Percentiles rank a stretch among this genome's conserved stretches.
Conservation (phyloP, 2,113 vertebrate species). For the Cathartes aura region DNA sequence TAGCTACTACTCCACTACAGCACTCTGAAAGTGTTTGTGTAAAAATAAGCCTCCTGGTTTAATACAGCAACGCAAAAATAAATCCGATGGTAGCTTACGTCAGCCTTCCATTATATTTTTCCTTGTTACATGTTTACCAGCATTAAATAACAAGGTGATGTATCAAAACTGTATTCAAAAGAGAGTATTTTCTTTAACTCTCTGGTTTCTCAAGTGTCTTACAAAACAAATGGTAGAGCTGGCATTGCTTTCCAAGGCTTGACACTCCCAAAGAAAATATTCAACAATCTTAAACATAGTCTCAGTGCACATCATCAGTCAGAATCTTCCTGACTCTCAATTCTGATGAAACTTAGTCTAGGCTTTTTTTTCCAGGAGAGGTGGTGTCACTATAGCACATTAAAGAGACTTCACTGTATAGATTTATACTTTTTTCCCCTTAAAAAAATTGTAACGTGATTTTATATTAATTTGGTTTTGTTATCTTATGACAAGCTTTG, state of each 20-base stretch:
- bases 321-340: background rate
- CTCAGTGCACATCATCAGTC: background rate
- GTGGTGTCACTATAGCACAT: background rate
- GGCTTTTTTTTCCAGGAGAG: background rate
- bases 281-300: background rate
- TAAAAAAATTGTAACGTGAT: background rate
- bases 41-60: background rate
- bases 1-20: background rate
- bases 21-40: background rate
- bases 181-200: background rate
- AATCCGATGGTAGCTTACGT: background rate
- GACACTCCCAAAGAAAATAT: constrained; percentile 14
- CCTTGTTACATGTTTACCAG: background rate
- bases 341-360: background rate
- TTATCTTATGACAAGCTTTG: background rate
- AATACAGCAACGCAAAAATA: background rate
- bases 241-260: background rate
- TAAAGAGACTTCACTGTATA: background rate
- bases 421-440: background rate
- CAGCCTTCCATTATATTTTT: background rate
- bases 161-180: background rate
- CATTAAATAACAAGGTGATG: background rate
- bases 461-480: background rate
- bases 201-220: background rate
- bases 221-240: background rate